phyloP scores from a whole-genome alignment of 2,888 invertebrate genomes.

The Perithous albicinctus region DNA sequence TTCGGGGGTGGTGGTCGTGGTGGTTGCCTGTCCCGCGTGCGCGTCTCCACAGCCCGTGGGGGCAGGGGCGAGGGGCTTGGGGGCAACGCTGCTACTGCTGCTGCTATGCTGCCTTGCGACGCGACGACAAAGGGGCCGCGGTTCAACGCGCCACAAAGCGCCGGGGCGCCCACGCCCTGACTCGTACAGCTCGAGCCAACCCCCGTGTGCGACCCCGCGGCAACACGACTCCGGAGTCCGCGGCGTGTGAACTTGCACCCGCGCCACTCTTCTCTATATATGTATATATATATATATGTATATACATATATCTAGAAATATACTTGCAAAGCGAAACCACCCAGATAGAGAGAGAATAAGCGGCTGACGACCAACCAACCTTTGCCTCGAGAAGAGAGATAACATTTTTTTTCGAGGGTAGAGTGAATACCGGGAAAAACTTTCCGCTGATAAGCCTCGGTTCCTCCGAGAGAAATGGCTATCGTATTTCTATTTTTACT shows the following conservation, averaged over 20 bases:
- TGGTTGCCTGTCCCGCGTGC: slow-evolving; percentile 72
- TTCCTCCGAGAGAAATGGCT: slow-evolving; percentile 57
- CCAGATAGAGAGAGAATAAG: slow-evolving; percentile 34
- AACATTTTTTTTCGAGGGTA: slow-evolving; percentile 32
- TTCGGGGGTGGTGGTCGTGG: slow-evolving; percentile 60
- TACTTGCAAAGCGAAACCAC: slow-evolving; percentile 32
- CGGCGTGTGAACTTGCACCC: slow-evolving; percentile 79
- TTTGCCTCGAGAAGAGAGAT: slow-evolving; percentile 30
- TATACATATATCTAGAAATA: slow-evolving; percentile 23
- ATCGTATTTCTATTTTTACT: slow-evolving; percentile 22
- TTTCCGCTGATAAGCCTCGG: slow-evolving; percentile 65
- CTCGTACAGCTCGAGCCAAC: slow-evolving; percentile 41
- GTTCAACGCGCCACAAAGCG: slow-evolving; percentile 85
- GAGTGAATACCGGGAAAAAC: slow-evolving; percentile 39
- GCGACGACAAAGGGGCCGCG: slow-evolving; percentile 83
- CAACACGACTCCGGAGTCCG: slow-evolving; percentile 73
- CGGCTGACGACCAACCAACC: slow-evolving; percentile 47
- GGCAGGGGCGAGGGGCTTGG: too few species aligned
- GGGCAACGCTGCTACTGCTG: slow-evolving; percentile 64
- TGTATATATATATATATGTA: too few species aligned
- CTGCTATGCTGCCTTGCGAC: slow-evolving; percentile 67
- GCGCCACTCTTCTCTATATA: slow-evolving; percentile 50
- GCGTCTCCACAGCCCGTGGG: slow-evolving; percentile 75
- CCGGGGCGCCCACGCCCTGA: slow-evolving; percentile 80
- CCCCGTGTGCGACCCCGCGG: slow-evolving; percentile 54